phyloP scores from a whole-genome alignment of 1,140 invertebrate genomes.

The Nilaparvata lugens region DNA sequence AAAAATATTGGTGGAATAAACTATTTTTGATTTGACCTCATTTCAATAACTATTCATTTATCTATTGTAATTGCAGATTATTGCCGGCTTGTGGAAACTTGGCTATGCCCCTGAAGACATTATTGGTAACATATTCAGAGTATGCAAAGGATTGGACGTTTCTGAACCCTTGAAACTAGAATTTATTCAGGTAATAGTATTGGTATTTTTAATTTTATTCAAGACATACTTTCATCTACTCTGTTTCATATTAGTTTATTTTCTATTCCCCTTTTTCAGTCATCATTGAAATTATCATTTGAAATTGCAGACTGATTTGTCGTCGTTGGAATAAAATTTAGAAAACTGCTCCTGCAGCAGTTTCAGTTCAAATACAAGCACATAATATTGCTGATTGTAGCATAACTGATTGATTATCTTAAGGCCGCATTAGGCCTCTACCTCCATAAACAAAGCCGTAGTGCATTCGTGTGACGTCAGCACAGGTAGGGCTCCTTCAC shows the following conservation, averaged over 20 bases:
- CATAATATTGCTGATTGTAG: neutral
- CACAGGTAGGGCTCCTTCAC: too few relatives aligned
- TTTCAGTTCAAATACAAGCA: neutral
- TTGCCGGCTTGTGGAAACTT: slow-evolving; percentile 80
- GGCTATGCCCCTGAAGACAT: slow-evolving; percentile 97
- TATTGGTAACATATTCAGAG: slow-evolving; percentile 88
- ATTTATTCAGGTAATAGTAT: slow-evolving; percentile 65
- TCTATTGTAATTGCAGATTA: slow-evolving; percentile 44
- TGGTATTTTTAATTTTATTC: neutral
- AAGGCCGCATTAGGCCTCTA: neutral
- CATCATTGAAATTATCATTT: neutral
- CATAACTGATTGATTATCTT: neutral
- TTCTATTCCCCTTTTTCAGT: too few relatives aligned
- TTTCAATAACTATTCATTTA: too few relatives aligned
- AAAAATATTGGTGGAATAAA: too few relatives aligned
- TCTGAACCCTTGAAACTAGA: slow-evolving; percentile 74
- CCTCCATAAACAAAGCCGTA: too few relatives aligned
- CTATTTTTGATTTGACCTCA: too few relatives aligned
- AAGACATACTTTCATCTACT: neutral
- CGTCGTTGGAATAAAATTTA: neutral
- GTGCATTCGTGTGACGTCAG: too few relatives aligned
- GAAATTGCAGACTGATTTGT: too few relatives aligned
- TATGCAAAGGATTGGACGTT: slow-evolving; percentile 78
- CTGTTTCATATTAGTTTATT: neutral
- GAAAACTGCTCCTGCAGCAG: neutral